A percentile compares a stretch with the other conserved stretches of the same genome.
Evolutionary conservation across 2,113 vertebrate genomes (phyloP).

Genomic region (Amblyopsis rosae): DNA sequence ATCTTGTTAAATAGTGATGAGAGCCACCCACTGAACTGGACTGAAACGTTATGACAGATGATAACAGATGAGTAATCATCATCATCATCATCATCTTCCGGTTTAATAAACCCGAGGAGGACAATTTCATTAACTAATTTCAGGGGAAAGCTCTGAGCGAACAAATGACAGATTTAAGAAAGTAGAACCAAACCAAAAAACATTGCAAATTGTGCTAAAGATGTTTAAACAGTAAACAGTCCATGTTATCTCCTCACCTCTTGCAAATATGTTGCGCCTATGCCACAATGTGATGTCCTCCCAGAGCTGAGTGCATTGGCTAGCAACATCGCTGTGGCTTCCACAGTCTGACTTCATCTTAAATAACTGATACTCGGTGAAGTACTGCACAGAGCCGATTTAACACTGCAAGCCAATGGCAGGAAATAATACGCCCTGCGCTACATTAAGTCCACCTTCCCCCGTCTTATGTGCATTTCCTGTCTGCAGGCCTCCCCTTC

Average conservation of each 20-base stretch:
- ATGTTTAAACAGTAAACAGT: neutral
- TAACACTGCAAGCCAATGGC: slow-evolving; percentile 32
- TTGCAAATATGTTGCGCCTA: slow-evolving; percentile 26
- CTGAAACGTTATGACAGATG: slow-evolving; percentile 44
- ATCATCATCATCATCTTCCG: slow-evolving; percentile 9
- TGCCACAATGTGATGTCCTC: slow-evolving; percentile 50
- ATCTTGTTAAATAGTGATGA: slow-evolving; percentile 60
- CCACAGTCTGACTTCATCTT: slow-evolving; percentile 47
- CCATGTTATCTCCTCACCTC: slow-evolving; percentile 44
- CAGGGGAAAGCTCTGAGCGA: too few relatives aligned
- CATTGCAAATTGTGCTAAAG: neutral
- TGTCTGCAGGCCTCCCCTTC: slow-evolving; percentile 54
- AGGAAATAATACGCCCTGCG: slow-evolving; percentile 70
- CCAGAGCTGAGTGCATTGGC: slow-evolving; percentile 34
- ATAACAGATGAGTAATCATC: slow-evolving; percentile 15
- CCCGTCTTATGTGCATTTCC: slow-evolving; percentile 54
- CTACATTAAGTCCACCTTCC: slow-evolving; percentile 49
- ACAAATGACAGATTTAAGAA: neutral
- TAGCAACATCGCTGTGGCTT: neutral
- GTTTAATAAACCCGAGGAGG: neutral
- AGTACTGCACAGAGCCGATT: slow-evolving; percentile 15
- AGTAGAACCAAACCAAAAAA: neutral
- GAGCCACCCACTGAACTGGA: slow-evolving; percentile 68
- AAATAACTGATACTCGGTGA: neutral
- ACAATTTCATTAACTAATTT: neutral